phyloP scores from a whole-genome alignment of 2,113 vertebrate species.

The Lathamus discolor region DNA sequence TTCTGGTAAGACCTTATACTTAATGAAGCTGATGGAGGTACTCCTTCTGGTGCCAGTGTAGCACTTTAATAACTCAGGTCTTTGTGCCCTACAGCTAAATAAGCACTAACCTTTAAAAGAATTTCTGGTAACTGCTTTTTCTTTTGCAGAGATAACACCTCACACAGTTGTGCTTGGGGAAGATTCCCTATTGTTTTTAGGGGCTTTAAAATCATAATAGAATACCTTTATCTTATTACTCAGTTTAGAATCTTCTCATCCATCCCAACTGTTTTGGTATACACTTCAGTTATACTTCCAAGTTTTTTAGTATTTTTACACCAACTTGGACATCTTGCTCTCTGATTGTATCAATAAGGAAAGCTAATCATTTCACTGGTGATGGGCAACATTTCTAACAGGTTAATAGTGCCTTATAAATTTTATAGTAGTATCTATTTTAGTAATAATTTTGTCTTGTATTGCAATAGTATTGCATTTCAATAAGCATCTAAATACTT shows the following conservation, averaged over 20 bases:
- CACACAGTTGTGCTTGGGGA: not conserved
- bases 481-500: not conserved
- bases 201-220: not conserved
- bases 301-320: not conserved
- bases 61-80: not conserved
- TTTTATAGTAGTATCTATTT: not conserved
- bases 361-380: not conserved
- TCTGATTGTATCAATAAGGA: not conserved
- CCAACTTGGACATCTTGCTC: not conserved
- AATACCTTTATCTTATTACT: conserved; percentile 41
- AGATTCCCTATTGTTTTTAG: conserved; percentile 8
- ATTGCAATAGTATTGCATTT: not conserved
- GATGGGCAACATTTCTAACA: not conserved
- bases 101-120: conserved; percentile 59
- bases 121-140: conserved; percentile 15
- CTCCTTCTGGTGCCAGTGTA: not conserved
- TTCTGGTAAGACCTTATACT: not conserved
- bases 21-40: not conserved
- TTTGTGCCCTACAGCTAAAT: conserved; percentile 10
- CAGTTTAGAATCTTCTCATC: not conserved
- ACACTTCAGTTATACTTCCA: not conserved
- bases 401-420: not conserved
- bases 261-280: not conserved
- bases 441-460: not conserved
- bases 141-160: conserved; percentile 21